phyloP scores from a whole-genome alignment of 2,113 vertebrate genomes.

The Apus apus region DNA sequence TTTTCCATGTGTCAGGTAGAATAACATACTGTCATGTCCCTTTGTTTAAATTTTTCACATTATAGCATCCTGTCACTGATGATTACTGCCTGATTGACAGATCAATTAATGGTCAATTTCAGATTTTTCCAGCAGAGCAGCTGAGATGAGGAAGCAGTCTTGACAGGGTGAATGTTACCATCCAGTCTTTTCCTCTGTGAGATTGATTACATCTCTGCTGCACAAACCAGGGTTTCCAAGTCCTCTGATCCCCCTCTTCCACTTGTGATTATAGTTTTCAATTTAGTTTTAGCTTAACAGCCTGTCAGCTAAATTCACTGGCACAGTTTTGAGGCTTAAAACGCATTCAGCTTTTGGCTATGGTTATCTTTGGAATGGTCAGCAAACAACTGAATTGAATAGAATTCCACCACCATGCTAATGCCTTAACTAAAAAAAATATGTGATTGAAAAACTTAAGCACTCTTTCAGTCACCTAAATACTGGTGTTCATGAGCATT shows the following conservation, averaged over 20 bases:
- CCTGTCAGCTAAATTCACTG: conserved; percentile 48
- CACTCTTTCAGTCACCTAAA: background rate
- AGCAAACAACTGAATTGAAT: conserved; percentile 18
- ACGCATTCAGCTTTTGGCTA: conserved; percentile 15
- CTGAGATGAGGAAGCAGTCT: background rate
- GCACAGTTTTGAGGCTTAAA: conserved; percentile 15
- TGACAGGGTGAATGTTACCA: conserved; percentile 14
- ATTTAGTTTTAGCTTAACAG: conserved; percentile 57
- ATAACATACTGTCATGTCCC: background rate
- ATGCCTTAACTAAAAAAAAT: background rate
- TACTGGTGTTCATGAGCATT: background rate
- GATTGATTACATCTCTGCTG: conserved; percentile 47
- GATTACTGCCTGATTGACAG: conserved; percentile 42
- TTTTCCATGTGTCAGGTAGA: conserved; percentile 6
- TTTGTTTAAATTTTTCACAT: background rate
- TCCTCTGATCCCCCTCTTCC: conserved; percentile 31
- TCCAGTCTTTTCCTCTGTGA: conserved; percentile 38
- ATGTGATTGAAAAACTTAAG: conserved; percentile 11
- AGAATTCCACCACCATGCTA: background rate
- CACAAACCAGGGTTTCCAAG: background rate
- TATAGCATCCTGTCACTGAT: background rate
- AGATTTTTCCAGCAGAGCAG: background rate
- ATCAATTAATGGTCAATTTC: conserved; percentile 36
- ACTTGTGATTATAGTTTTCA: conserved; percentile 59
- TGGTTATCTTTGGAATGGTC: conserved; percentile 41